Evolutionary conservation across 2,797 vertebrate genomes (phyloP), one percentile per base, ranked within the genome.

Genomic region (Streptopelia turtur): DNA sequence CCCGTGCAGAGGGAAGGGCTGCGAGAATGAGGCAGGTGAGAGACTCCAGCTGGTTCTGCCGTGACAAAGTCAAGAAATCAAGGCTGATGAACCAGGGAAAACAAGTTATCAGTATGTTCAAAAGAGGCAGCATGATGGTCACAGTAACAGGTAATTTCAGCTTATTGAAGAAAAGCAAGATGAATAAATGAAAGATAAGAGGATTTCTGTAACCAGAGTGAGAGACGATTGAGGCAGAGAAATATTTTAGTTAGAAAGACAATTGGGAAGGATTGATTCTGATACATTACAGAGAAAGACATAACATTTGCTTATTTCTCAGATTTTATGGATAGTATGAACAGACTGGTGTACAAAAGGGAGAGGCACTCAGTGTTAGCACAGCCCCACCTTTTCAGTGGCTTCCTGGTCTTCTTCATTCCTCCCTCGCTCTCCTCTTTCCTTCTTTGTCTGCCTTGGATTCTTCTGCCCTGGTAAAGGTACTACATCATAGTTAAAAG

Each of bases 11-110:
- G 35, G n/a, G 33, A 52, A 75, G 25, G 50, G 39, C 15, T 31
- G 33, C 6, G 3, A 82, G 37, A 47, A 59, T 12, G 21, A 12
- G 43, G n/a, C 45, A 65, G 15, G 53, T 65, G 60, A 41, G 78
- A 49, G 53, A 70, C 0, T 2, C 33, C 1, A 1, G n/a, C 31
- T 0, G 0, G 20, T 55, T 61, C 55, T 71, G 37, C 20, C 4
- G 1, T 12, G 8, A 18, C 59, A 30, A 60, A 77, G 33, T 49
- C 59, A 55, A 55, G 59, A 71, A 71, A 55, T 55, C 3, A 2
- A n/a, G 43, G 53, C 53, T 22, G 8, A 49, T 55, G n/a, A 87
- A 41, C 17, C 10, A 16, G 17, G 25, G 39, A 41, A 59, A 91
- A 13, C 28, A 41, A 45, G 27, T 28, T 65, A 39, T 76, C 24